phyloP scores from a whole-genome alignment of 2,113 vertebrate species.

The Lophura nycthemera region DNA sequence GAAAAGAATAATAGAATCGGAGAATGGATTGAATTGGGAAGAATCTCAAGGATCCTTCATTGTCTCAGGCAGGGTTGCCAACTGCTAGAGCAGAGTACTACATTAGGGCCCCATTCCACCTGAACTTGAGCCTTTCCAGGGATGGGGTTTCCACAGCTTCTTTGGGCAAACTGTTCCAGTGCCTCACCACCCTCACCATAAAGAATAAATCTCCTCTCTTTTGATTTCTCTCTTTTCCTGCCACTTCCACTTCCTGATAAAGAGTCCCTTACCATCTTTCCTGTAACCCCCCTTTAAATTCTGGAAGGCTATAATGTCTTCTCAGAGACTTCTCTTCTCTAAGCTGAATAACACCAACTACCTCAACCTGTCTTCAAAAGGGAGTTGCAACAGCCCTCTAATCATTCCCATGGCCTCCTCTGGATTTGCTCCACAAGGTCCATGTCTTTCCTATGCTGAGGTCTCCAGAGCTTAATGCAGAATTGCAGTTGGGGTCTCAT shows the following conservation, averaged over 20 bases:
- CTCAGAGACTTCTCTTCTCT: neutral
- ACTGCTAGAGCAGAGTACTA: too few species aligned
- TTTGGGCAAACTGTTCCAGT: neutral
- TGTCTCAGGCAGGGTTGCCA: neutral
- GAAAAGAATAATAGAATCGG: neutral
- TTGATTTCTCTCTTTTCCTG: neutral
- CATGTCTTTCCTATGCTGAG: neutral
- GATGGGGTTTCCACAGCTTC: neutral
- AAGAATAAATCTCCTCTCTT: neutral
- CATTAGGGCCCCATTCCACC: neutral
- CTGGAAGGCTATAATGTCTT: neutral
- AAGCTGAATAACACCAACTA: neutral
- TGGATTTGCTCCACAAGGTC: neutral
- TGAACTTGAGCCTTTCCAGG: neutral
- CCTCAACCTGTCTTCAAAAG: neutral
- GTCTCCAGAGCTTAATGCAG: neutral
- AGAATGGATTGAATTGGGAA: neutral
- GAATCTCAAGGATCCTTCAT: neutral
- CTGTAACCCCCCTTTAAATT: neutral
- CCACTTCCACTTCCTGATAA: neutral
- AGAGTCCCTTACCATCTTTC: neutral
- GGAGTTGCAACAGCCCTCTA: neutral
- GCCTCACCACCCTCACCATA: neutral
- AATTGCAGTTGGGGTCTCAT: neutral
- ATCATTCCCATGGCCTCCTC: neutral